Conservation (phyloP, 2,797 vertebrate genomes). For the Coracias cyanogaster region DNA sequence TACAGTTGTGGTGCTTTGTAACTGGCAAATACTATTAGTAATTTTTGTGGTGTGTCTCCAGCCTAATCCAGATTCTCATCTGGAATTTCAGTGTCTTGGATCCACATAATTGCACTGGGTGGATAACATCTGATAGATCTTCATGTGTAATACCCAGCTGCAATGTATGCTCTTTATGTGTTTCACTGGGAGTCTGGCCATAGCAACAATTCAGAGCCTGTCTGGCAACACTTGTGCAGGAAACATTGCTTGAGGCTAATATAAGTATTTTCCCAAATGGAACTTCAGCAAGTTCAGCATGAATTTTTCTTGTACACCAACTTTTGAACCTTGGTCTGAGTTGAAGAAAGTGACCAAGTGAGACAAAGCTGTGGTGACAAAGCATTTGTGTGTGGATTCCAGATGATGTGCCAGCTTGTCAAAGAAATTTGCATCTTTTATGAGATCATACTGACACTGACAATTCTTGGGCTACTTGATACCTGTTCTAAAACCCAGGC, state of each 20-base stretch:
- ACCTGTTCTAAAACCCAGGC: neutral
- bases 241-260: neutral
- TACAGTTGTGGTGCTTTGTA: neutral
- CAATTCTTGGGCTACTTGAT: neutral
- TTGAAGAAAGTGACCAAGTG: neutral
- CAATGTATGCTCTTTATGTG: neutral
- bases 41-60: neutral
- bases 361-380: neutral
- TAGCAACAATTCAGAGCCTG: neutral
- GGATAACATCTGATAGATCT: neutral
- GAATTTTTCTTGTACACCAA: neutral
- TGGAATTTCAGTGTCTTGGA: neutral
- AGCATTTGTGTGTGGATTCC: neutral
- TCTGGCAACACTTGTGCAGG: neutral
- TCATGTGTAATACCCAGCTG: neutral
- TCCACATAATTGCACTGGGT: neutral
- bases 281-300: neutral
- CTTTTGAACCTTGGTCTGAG: neutral
- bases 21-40: neutral
- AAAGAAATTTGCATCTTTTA: neutral
- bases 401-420: neutral
- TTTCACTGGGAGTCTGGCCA: neutral
- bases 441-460: neutral
- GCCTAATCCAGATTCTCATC: neutral
- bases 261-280: neutral